Evolutionary conservation across 1,140 invertebrate species (phyloP), one percentile per base, ranked within the genome.

Genomic region (Lucilia cuprina): DNA sequence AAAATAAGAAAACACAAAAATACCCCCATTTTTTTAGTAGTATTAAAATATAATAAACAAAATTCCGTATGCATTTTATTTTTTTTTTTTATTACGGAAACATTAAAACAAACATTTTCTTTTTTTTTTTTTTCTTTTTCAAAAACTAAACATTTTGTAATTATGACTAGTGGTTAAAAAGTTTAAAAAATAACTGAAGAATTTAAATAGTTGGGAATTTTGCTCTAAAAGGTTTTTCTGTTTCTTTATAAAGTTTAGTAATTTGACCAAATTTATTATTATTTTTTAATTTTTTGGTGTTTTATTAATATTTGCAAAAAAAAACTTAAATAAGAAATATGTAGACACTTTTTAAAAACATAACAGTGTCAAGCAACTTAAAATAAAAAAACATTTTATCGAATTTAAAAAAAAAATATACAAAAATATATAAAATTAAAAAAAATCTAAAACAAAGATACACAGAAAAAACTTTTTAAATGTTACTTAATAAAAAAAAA

Each of bases 51-150:
- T 77, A 77, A 77, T 41, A 77, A 41, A 77, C 19, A 80, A 80
- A 49, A 80, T 41, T 80, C 77, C 77, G 77, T 80, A 80, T 50
- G 77, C 65, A 70, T 70, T 70, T 70, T 70, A 80, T 80, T 80
- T 41, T 30, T 30, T n/a, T 30, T 30, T 30, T 80, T 80, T 80
- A 49, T 49, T 80, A 80, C 77, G 77, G 77, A 80, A 78, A 50
- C 77, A 25, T 25, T 47, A 49, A 50, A 77, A 75, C 12, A 47
- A 0, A 17, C n/a, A n/a, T n/a, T 50, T 21, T 25, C 25, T 13
- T 21, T 80, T 25, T 80, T n/a, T 30, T 30, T 30, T 2, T 30
- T 30, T 2, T 30, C 1, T 2, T 30, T 30, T 30, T 30, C 25
- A 30, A 30, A 30, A 30, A 30, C 25, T 30, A 30, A 30, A 30